These are phyloP conservation scores for Amia ocellicauda DNA, from an alignment of 2,113 vertebrate genomes.

Conservation along the genomic window DNA sequence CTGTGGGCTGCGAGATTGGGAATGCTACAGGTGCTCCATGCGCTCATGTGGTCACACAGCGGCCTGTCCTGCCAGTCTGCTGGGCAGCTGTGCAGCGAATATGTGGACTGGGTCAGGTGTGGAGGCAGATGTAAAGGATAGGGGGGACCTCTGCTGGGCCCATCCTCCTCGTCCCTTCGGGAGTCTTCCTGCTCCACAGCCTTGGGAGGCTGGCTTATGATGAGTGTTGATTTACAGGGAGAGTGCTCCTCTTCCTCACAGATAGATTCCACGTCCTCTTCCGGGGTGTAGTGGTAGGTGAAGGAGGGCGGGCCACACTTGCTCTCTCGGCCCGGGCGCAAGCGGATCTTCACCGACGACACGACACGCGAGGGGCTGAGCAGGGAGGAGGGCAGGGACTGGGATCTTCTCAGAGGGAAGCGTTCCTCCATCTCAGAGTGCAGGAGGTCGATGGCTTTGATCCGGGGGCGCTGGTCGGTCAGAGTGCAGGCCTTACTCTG, in stretches of 20 bases:
- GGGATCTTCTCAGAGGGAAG: slow-evolving; percentile 77
- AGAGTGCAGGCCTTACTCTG: slow-evolving; percentile 56
- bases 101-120: slow-evolving; percentile 63
- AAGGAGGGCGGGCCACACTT: slow-evolving; percentile 76
- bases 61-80: slow-evolving; percentile 68
- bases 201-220: slow-evolving; percentile 56
- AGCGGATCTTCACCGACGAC: slow-evolving; percentile 83
- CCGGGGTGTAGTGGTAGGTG: slow-evolving; percentile 73
- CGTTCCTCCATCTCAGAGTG: slow-evolving; percentile 54
- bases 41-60: slow-evolving; percentile 53
- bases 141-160: slow-evolving; percentile 40
- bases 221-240: slow-evolving; percentile 62
- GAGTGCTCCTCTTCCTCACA: slow-evolving; percentile 30
- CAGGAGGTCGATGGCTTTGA: slow-evolving; percentile 61
- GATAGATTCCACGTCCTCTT: slow-evolving; percentile 35
- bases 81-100: slow-evolving; percentile 74
- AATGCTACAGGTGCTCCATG: slow-evolving; percentile 80
- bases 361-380: slow-evolving; percentile 78
- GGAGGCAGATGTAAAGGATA: slow-evolving; percentile 46
- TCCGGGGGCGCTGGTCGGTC: slow-evolving; percentile 28
- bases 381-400: slow-evolving; percentile 81
- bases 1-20: slow-evolving; percentile 60
- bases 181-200: slow-evolving; percentile 33
- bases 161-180: slow-evolving; percentile 40
- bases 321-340: slow-evolving; percentile 71